These are phyloP conservation scores for Amiota mariae DNA, from an alignment of 2,888 invertebrate species.

Conservation along the genomic window DNA sequence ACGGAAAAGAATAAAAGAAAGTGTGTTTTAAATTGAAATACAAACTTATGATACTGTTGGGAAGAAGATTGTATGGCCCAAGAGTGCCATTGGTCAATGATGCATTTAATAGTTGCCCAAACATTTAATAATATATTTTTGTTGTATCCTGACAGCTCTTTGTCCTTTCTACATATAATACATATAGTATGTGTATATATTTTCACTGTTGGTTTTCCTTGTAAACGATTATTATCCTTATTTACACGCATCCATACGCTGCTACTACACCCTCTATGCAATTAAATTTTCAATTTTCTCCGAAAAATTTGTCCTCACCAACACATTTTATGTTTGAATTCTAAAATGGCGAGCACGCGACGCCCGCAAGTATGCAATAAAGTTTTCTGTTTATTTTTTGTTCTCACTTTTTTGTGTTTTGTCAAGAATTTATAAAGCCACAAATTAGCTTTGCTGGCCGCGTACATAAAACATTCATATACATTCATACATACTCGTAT, in stretches of 20 bases:
- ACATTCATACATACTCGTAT: not conserved
- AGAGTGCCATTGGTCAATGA: constrained; percentile 53
- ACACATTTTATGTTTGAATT: not conserved
- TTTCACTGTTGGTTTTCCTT: not conserved
- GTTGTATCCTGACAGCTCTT: too few species aligned
- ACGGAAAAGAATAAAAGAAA: constrained; percentile 39
- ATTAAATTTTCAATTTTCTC: not conserved
- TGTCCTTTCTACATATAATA: not conserved
- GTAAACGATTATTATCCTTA: not conserved
- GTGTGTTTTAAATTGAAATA: constrained; percentile 18
- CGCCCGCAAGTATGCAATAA: not conserved
- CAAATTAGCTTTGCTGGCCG: constrained; percentile 1
- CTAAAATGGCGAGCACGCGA: too few species aligned
- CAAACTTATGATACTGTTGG: not conserved
- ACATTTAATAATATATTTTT: constrained; percentile 8
- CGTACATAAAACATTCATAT: not conserved
- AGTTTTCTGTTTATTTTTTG: not conserved
- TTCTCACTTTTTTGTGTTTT: not conserved
- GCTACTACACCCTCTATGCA: not conserved
- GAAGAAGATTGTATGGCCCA: constrained; percentile 33
- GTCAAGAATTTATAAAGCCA: not conserved
- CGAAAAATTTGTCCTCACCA: not conserved
- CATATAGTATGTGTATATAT: not conserved
- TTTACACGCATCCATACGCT: not conserved
- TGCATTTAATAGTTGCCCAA: constrained; percentile 58